Base-by-base conservation (phyloP, 2,113 vertebrate genomes). In the Larimichthys polyactis region DNA sequence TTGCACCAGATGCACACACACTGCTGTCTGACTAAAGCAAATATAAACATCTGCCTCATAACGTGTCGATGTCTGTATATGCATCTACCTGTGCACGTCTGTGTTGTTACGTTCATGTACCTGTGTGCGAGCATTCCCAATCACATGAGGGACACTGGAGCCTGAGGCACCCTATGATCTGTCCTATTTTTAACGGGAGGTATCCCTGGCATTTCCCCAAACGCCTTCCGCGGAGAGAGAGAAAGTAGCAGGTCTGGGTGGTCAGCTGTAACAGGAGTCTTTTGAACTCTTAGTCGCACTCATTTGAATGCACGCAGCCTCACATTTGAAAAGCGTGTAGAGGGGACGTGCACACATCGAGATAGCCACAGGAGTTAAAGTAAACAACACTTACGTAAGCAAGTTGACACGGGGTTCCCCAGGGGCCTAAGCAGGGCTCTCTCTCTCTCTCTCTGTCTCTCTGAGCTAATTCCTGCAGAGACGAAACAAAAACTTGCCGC, bases 141-240 rank as follows among this genome's bases (percentile, higher is more conserved):
- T 95, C 90, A 90, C 83, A 90, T 89, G 87, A 75, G 78, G 68
- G 92, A 89, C 89, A 93, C 89, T 79, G 68, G 85, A 93, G 88
- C 90, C 83, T 46, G 19, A 75, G 87, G 86, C 67, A 79, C 83
- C 85, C 87, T 40, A 68, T 88, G 90, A 92, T 88, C 86, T 64
- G 72, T 82, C 88, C 93, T 95, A 95, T 95, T 95, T 95, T 92
- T 93, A 91, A 46, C 6, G 19, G 52, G 72, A 85, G 83, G 91
- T 87, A 94, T 91, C 84, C 57, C 81, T 86, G 89, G 88, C 88
- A 89, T 87, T 76, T 64, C 74, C 81, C 75, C 68, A 59, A 63
- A 85, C 48, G 27, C 83, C 83, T 87, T 84, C 71, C 77, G 74
- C 58, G 66, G 57, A 87, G 59, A 78, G 89, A 89, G 89, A 72